A percentile compares a stretch with the other conserved stretches of the same genome.
These are phyloP conservation scores for Zaprionus lachaisei DNA, from an alignment of 1,140 invertebrate species.

Conservation along the genomic window DNA sequence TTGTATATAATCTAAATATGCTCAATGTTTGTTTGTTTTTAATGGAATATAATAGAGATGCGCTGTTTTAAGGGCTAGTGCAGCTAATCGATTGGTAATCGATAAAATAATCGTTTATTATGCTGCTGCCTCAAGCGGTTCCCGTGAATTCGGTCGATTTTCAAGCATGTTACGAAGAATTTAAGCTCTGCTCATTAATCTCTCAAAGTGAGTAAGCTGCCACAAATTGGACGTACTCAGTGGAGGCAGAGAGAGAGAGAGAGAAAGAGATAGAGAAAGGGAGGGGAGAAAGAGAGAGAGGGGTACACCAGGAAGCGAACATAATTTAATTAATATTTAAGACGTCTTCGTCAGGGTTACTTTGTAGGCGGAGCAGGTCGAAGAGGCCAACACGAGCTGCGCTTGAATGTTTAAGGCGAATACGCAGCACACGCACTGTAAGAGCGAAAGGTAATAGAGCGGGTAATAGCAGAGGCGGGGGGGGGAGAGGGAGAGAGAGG, in stretches of 20 bases:
- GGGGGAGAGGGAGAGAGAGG: neutral
- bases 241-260: neutral
- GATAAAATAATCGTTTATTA: neutral
- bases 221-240: neutral
- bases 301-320: neutral
- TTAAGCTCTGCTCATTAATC: conserved; percentile 37
- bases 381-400: conserved; percentile 38
- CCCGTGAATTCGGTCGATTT: neutral
- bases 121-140: neutral
- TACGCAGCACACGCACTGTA: conserved; percentile 52
- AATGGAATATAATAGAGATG: neutral
- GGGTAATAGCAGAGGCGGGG: neutral
- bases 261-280: conserved; percentile 12
- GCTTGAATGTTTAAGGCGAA: conserved; percentile 55
- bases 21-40: too few relatives aligned
- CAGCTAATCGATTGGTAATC: neutral
- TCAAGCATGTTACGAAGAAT: neutral
- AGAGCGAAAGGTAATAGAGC: conserved; percentile 5
- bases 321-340: conserved; percentile 67
- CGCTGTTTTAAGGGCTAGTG: neutral
- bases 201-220: neutral
- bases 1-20: too few relatives aligned
- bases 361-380: conserved; percentile 19
- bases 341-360: conserved; percentile 50
- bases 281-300: neutral